Evolutionary conservation across 2,888 invertebrate genomes (phyloP).

Genomic region (Eulithis testata): DNA sequence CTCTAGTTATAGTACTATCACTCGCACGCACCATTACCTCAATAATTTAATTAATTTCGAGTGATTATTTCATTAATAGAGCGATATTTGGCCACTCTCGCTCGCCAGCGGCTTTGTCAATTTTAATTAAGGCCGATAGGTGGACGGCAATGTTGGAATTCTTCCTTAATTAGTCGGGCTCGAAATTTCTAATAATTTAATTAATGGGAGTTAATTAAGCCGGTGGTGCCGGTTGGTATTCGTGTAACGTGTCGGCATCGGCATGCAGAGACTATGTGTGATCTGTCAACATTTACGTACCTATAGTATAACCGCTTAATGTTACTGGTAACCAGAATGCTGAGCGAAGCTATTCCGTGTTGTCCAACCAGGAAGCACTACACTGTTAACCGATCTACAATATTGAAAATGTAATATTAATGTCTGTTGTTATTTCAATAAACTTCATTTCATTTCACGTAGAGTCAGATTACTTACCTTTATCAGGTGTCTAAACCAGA

Average conservation of each 20-base stretch:
- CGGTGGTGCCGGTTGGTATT: slow-evolving; percentile 68
- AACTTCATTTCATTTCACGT: too few relatives aligned
- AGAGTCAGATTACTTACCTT: too few relatives aligned
- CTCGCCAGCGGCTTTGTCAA: slow-evolving; percentile 79
- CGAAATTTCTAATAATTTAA: slow-evolving; percentile 85
- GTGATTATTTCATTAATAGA: slow-evolving; percentile 83
- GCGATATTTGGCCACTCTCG: slow-evolving; percentile 79
- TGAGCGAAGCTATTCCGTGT: too few relatives aligned
- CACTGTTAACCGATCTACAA: too few relatives aligned
- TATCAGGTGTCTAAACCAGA: too few relatives aligned
- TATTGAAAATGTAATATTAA: too few relatives aligned
- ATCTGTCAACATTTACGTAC: slow-evolving; percentile 14
- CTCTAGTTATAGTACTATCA: slow-evolving; percentile 46
- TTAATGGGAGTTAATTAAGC: slow-evolving; percentile 81
- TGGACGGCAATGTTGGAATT: slow-evolving; percentile 83
- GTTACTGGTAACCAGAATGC: too few relatives aligned
- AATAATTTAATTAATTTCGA: slow-evolving; percentile 84
- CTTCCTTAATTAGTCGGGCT: slow-evolving; percentile 82
- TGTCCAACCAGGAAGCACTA: too few relatives aligned
- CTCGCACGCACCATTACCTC: slow-evolving; percentile 81
- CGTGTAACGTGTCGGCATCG: slow-evolving; percentile 68
- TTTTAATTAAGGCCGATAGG: slow-evolving; percentile 83
- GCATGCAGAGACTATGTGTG: slow-evolving; percentile 52
- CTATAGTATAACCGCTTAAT: too few relatives aligned
- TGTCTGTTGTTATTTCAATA: too few relatives aligned